phyloP scores from a whole-genome alignment of 1,140 invertebrate genomes.

The Megalopta genalis region DNA sequence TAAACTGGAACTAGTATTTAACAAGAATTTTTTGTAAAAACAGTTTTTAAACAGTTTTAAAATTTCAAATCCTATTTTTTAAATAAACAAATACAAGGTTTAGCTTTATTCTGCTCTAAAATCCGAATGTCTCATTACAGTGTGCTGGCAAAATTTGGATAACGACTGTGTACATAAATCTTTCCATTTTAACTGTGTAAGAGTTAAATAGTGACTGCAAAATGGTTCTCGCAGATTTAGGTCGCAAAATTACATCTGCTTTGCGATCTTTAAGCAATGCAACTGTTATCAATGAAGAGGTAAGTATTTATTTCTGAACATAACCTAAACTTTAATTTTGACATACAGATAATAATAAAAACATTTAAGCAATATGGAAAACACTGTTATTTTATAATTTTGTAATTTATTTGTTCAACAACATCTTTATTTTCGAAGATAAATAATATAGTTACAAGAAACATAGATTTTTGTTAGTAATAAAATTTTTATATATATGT shows the following conservation, averaged over 20 bases:
- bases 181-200: conserved; percentile 39
- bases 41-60: too few species aligned
- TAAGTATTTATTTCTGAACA: conserved; percentile 74
- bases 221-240: conserved; percentile 99
- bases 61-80: neutral
- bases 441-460: neutral
- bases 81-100: conserved; percentile 5
- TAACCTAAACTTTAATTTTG: conserved; percentile 41
- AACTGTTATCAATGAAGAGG: conserved; percentile 99
- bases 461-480: neutral
- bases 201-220: conserved; percentile 72
- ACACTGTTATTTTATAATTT: neutral
- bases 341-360: neutral
- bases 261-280: conserved; percentile 98
- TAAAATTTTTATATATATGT: neutral
- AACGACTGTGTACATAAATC: conserved; percentile 24
- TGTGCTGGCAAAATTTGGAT: conserved; percentile 51
- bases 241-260: conserved; percentile 99
- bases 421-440: neutral
- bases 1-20: conserved; percentile 2
- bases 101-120: neutral
- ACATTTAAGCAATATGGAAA: neutral
- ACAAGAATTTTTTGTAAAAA: neutral
- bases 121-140: conserved; percentile 54
- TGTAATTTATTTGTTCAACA: neutral